Evolutionary conservation across 2,797 vertebrate genomes (phyloP).

Genomic region (Neopelma chrysocephalum): DNA sequence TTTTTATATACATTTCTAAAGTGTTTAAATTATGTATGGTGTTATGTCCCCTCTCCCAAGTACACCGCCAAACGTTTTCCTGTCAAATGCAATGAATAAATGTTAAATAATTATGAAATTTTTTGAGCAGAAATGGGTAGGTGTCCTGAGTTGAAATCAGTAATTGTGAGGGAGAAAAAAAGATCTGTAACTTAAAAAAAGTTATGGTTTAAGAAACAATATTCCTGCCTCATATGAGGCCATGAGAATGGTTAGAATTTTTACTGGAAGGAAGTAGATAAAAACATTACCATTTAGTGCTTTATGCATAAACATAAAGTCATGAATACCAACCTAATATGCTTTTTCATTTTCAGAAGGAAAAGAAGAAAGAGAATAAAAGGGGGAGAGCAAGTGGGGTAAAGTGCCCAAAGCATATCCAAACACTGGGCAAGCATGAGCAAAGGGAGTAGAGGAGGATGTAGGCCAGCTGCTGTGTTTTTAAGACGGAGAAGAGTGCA

Average conservation of each 20-base stretch:
- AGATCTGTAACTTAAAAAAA: background rate
- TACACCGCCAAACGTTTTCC: background rate
- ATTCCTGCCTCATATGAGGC: background rate
- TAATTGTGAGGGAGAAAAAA: background rate
- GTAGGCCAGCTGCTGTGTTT: background rate
- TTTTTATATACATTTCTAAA: background rate
- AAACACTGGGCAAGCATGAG: background rate
- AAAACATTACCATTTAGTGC: background rate
- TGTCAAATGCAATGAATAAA: background rate
- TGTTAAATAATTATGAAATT: background rate
- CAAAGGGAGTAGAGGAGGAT: background rate
- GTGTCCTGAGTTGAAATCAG: background rate
- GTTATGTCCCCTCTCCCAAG: background rate
- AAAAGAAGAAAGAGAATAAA: background rate
- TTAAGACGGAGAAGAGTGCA: background rate
- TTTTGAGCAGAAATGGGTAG: background rate
- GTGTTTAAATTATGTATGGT: background rate
- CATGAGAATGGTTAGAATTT: background rate
- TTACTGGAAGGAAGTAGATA: background rate
- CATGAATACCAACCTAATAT: background rate
- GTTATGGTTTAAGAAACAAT: background rate
- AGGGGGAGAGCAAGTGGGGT: accelerated
- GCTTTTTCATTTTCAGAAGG: background rate
- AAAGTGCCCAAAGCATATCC: background rate
- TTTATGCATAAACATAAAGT: background rate